Conservation (phyloP, 2,113 vertebrate species). For the Amphiprion ocellaris region DNA sequence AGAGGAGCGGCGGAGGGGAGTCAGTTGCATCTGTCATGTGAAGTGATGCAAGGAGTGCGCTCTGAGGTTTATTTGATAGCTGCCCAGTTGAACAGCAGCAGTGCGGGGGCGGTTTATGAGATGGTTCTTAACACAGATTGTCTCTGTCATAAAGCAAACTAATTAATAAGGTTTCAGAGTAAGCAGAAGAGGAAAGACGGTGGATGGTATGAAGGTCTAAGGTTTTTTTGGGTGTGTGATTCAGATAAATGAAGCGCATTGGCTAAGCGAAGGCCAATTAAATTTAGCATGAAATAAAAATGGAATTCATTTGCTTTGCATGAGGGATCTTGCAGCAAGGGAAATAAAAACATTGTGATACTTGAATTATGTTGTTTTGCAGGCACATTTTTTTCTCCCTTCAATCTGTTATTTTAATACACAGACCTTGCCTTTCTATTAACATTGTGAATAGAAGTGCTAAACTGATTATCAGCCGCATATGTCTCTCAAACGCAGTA, state of each 20-base stretch:
- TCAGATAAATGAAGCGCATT: slow-evolving; percentile 59
- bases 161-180: slow-evolving; percentile 78
- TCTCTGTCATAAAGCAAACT: slow-evolving; percentile 76
- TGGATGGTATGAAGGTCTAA: slow-evolving; percentile 40
- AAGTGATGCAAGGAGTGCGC: slow-evolving; percentile 49
- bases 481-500: slow-evolving; percentile 24
- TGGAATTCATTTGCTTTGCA: slow-evolving; percentile 37
- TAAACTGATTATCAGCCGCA: slow-evolving; percentile 32
- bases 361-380: slow-evolving; percentile 6
- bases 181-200: slow-evolving; percentile 37
- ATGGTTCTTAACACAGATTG: slow-evolving; percentile 62
- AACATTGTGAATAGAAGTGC: neutral
- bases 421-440: slow-evolving; percentile 36
- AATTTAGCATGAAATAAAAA: slow-evolving; percentile 68
- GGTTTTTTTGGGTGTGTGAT: slow-evolving; percentile 16
- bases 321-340: slow-evolving; percentile 25
- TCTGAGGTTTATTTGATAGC: slow-evolving; percentile 63
- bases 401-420: slow-evolving; percentile 30
- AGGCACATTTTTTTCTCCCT: neutral
- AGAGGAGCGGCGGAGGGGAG: slow-evolving; percentile 44
- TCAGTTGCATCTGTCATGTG: slow-evolving; percentile 59
- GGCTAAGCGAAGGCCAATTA: slow-evolving; percentile 48
- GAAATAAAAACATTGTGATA: slow-evolving; percentile 43
- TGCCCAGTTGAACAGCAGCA: slow-evolving; percentile 56
- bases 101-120: slow-evolving; percentile 63